Conservation (phyloP, 2,113 vertebrate species). For the Turnix velox region DNA sequence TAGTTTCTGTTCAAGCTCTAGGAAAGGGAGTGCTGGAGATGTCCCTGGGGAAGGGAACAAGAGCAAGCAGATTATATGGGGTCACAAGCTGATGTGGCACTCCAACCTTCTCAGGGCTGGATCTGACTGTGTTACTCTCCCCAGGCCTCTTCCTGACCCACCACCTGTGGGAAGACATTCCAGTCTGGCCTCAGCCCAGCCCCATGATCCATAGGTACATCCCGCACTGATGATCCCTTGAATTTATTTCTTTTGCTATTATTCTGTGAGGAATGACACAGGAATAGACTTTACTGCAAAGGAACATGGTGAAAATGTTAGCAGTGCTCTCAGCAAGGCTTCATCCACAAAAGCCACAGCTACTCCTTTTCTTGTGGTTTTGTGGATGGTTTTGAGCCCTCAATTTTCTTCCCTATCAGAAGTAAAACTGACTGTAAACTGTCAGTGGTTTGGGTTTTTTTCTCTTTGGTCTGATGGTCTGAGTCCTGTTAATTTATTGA, state of each 20-base stretch:
- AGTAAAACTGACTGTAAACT: background rate
- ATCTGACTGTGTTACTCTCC: background rate
- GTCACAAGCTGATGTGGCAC: background rate
- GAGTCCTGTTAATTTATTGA: background rate
- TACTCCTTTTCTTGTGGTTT: background rate
- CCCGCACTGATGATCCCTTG: too few relatives aligned
- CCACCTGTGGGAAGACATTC: background rate
- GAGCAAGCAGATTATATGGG: accelerated
- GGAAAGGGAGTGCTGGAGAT: background rate
- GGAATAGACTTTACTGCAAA: background rate
- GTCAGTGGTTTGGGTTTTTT: background rate
- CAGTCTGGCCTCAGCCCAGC: background rate
- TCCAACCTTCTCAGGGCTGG: background rate
- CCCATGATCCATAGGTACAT: background rate
- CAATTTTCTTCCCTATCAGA: background rate
- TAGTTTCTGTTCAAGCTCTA: background rate
- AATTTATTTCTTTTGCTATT: too few relatives aligned
- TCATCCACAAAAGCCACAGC: background rate
- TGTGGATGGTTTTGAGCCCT: background rate
- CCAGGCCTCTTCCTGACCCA: background rate
- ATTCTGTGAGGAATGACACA: background rate
- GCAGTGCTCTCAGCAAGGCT: background rate
- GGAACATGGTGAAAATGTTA: background rate
- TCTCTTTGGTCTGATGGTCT: accelerated
- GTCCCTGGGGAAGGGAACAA: background rate